Percentiles rank a stretch among this genome's conserved stretches.
Conservation (phyloP, 1,140 invertebrate species). For the Elymnias hypermnestra region DNA sequence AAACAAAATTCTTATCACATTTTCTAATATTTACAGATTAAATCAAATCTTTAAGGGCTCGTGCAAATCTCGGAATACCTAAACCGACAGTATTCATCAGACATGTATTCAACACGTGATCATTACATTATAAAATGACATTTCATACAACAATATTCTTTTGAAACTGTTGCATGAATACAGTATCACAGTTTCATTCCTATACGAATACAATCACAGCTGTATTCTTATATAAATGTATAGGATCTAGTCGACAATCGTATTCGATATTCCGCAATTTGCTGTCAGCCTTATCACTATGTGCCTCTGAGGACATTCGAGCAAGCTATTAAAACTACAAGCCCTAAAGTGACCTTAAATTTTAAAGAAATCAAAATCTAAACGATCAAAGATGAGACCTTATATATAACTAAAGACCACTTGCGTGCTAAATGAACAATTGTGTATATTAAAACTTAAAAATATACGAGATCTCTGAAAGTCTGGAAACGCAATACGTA, state of each 20-base stretch:
- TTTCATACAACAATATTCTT: too few species aligned
- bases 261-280: not conserved
- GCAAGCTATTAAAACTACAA: slow-evolving; percentile 24
- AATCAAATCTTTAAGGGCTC: slow-evolving; percentile 1
- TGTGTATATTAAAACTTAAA: slow-evolving; percentile 64
- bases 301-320: slow-evolving; percentile 22
- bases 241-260: too few species aligned
- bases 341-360: slow-evolving; percentile 19
- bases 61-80: not conserved
- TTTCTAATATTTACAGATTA: slow-evolving; percentile 47
- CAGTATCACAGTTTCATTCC: too few species aligned
- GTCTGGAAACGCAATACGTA: slow-evolving; percentile 70
- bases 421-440: slow-evolving; percentile 54
- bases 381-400: slow-evolving; percentile 23
- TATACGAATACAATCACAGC: too few species aligned
- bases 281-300: not conserved
- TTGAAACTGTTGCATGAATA: too few species aligned
- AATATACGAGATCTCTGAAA: slow-evolving; percentile 74
- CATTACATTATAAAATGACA: too few species aligned
- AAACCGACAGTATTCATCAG: not conserved
- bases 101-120: too few species aligned
- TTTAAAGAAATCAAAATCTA: slow-evolving; percentile 16
- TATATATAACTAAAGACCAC: slow-evolving; percentile 54
- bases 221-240: too few species aligned
- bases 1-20: slow-evolving; percentile 40